Evolutionary conservation across 2,888 invertebrate species (phyloP).

Genomic region (Penaeus monodon): DNA sequence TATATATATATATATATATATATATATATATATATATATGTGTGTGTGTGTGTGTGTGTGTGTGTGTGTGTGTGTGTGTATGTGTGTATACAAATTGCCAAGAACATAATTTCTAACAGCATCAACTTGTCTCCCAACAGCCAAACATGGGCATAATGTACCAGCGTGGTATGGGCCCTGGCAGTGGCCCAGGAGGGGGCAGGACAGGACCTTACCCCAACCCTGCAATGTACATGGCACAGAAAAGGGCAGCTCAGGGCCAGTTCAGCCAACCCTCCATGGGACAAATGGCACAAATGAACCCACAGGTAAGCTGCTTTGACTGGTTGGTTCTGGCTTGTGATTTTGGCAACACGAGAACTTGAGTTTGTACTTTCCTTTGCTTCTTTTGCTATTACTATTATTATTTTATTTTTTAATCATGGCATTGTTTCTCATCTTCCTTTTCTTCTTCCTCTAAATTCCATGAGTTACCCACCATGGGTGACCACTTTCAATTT

Average conservation of each 20-base stretch:
- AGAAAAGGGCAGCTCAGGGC: conserved; percentile 76
- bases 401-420: no score
- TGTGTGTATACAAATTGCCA: no score
- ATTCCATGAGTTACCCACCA: no score
- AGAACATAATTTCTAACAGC: no score
- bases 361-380: background rate
- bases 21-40: no score
- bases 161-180: conserved; percentile 66
- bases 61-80: no score
- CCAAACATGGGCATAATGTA: conserved; percentile 63
- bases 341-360: background rate
- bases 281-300: conserved; percentile 61
- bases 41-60: no score
- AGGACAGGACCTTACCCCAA: conserved; percentile 88
- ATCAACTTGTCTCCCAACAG: conserved; percentile 5
- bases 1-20: background rate
- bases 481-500: no score
- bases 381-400: background rate
- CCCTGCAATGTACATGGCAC: conserved; percentile 87
- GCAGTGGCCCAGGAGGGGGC: conserved; percentile 75
- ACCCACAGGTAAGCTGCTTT: conserved; percentile 55
- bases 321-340: background rate
- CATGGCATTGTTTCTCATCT: no score
- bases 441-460: no score
- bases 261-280: conserved; percentile 67